These are phyloP conservation scores for Tychaedon coryphoeus DNA, from an alignment of 2,113 vertebrate genomes.

Conservation along the genomic window DNA sequence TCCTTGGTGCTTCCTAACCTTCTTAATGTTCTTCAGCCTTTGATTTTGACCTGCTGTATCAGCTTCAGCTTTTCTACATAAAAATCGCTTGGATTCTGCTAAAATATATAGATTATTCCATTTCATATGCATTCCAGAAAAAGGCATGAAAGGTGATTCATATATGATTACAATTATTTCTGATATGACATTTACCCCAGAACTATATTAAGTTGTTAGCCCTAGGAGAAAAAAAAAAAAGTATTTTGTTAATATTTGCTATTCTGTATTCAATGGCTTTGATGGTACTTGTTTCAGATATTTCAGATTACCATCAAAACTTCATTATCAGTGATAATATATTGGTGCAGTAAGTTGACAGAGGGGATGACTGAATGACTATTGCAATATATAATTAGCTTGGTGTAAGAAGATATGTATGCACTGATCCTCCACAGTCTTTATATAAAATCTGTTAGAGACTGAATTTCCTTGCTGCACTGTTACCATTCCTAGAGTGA, in stretches of 20 bases:
- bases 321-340: slow-evolving; percentile 63
- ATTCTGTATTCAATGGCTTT: slow-evolving; percentile 12
- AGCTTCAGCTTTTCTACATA: not conserved
- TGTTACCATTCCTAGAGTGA: not conserved
- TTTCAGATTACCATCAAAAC: slow-evolving; percentile 70
- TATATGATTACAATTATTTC: not conserved
- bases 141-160: not conserved
- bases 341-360: slow-evolving; percentile 55
- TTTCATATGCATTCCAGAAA: not conserved
- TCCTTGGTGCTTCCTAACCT: not conserved
- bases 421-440: slow-evolving; percentile 28
- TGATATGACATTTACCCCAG: slow-evolving; percentile 6
- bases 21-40: not conserved
- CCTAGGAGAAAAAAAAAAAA: not conserved
- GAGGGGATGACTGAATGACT: slow-evolving; percentile 52
- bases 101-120: not conserved
- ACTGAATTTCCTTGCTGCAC: not conserved
- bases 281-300: slow-evolving; percentile 55
- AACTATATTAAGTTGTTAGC: slow-evolving; percentile 35
- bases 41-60: not conserved
- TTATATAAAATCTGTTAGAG: slow-evolving; percentile 51
- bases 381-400: slow-evolving; percentile 52
- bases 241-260: slow-evolving; percentile 4
- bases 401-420: slow-evolving; percentile 41
- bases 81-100: not conserved